phyloP scores from a whole-genome alignment of 2,888 invertebrate species.

The Hypercompe scribonia region DNA sequence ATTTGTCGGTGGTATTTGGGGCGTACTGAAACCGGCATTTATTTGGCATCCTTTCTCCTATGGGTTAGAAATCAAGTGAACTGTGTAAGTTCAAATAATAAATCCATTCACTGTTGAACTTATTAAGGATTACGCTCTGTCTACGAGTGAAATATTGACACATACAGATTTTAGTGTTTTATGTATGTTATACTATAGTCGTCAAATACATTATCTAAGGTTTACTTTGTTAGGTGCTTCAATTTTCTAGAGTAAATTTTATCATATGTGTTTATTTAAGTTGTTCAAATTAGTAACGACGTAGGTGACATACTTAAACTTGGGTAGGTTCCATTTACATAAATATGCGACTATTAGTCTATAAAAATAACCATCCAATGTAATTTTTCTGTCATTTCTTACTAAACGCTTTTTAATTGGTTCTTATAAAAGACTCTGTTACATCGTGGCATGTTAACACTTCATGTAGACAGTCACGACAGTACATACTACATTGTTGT shows the following conservation, averaged over 20 bases:
- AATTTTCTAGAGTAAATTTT: too few relatives aligned
- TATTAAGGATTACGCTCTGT: not conserved
- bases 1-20: constrained; percentile 67
- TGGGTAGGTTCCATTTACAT: not conserved
- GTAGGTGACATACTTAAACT: too few relatives aligned
- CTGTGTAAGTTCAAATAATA: constrained; percentile 11
- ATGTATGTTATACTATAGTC: not conserved
- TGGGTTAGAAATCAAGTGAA: constrained; percentile 19
- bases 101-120: constrained; percentile 14
- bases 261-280: not conserved
- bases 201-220: too few relatives aligned
- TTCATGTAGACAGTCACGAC: not conserved
- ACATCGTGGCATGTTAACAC: not conserved
- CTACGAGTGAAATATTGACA: not conserved
- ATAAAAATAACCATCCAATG: not conserved
- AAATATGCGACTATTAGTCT: not conserved
- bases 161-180: not conserved
- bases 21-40: constrained; percentile 33
- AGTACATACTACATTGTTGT: not conserved
- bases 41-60: constrained; percentile 23
- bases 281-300: not conserved
- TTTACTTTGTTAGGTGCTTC: too few relatives aligned
- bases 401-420: not conserved
- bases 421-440: not conserved
- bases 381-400: not conserved